A percentile compares a stretch with the other conserved stretches of the same genome.
phyloP scores from a whole-genome alignment of 2,888 invertebrate genomes.

The Coremacera marginata region DNA sequence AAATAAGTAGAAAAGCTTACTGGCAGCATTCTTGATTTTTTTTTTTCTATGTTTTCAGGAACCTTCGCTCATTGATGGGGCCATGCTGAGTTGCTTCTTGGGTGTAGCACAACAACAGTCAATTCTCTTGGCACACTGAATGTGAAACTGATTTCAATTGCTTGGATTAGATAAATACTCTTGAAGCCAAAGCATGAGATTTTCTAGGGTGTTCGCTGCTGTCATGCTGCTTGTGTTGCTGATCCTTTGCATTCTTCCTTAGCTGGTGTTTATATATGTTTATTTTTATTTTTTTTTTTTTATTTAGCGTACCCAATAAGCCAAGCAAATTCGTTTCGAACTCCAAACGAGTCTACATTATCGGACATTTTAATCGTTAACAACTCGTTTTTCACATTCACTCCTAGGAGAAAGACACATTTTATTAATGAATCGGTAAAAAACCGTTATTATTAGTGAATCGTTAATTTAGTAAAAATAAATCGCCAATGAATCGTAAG shows the following conservation, averaged over 20 bases:
- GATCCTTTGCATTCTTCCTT: background rate
- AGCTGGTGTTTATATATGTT: background rate
- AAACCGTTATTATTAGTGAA: too few relatives aligned
- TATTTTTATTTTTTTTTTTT: constrained; percentile 11
- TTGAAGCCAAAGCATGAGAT: constrained; percentile 13
- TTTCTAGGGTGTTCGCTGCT: background rate
- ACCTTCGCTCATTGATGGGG: background rate
- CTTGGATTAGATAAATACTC: constrained; percentile 27
- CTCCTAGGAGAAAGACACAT: too few relatives aligned
- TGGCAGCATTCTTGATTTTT: background rate
- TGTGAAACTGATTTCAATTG: constrained; percentile 27
- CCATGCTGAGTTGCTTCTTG: too few relatives aligned
- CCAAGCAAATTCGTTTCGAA: too few relatives aligned
- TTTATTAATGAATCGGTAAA: too few relatives aligned
- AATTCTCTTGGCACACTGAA: constrained; percentile 12
- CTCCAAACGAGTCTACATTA: too few relatives aligned
- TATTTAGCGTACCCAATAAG: too few relatives aligned
- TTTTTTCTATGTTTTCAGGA: background rate
- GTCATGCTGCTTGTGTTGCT: background rate
- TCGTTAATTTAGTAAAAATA: too few relatives aligned
- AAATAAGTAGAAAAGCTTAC: background rate
- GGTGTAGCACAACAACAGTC: background rate
- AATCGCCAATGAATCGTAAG: too few relatives aligned
- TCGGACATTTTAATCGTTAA: too few relatives aligned
- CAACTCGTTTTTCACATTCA: too few relatives aligned